phyloP scores from a whole-genome alignment of 2,888 invertebrate genomes.

The Coenonympha glycerion region DNA sequence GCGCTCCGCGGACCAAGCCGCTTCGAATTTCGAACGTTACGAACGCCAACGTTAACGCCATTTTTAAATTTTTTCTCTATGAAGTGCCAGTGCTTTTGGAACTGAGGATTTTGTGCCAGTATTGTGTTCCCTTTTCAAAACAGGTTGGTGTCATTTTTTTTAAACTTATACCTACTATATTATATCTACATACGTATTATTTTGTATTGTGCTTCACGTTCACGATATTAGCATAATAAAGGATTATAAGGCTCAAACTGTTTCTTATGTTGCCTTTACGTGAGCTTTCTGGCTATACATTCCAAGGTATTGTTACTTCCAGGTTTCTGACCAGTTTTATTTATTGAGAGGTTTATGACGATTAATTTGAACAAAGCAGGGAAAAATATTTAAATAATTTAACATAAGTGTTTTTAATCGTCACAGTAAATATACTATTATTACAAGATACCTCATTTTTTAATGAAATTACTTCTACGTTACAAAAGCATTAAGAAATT shows the following conservation, averaged over 20 bases:
- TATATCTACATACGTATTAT: constrained; percentile 16
- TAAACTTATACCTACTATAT: too few species aligned
- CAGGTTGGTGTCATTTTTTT: constrained; percentile 46
- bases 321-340: not conserved
- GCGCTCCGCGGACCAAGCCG: constrained; percentile 66
- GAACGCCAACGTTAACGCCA: constrained; percentile 49
- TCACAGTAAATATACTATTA: not conserved
- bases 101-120: constrained; percentile 69
- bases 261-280: constrained; percentile 13
- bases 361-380: not conserved
- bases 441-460: not conserved
- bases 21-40: constrained; percentile 48
- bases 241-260: constrained; percentile 17
- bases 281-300: constrained; percentile 7
- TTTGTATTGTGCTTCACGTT: not conserved
- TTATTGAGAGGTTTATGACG: not conserved
- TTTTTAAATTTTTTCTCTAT: constrained; percentile 42
- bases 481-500: not conserved
- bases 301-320: not conserved
- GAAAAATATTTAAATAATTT: not conserved
- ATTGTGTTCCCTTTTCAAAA: constrained; percentile 37
- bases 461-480: not conserved
- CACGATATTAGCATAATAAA: constrained; percentile 12
- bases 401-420: not conserved
- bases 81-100: constrained; percentile 58